Conservation (phyloP, 2,888 invertebrate species). For the Campaea margaritaria region DNA sequence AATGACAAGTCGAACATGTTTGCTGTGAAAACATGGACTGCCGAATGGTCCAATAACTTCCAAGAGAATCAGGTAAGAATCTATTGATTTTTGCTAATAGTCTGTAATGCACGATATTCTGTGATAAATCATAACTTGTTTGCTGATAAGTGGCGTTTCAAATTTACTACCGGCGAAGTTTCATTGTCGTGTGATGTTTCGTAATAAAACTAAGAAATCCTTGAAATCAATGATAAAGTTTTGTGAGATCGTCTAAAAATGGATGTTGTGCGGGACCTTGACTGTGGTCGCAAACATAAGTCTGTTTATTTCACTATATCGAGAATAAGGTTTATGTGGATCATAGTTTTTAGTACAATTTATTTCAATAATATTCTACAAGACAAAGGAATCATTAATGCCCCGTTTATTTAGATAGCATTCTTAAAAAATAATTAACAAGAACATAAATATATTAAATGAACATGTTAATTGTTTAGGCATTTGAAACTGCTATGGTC, state of each 20-base stretch:
- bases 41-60: constrained; percentile 78
- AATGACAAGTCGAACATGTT: constrained; percentile 80
- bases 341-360: too few relatives aligned
- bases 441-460: too few relatives aligned
- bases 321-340: too few relatives aligned
- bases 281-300: neutral
- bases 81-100: constrained; percentile 29
- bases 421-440: too few relatives aligned
- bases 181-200: constrained; percentile 2
- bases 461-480: too few relatives aligned
- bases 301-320: neutral
- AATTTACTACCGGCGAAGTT: neutral
- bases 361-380: too few relatives aligned
- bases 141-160: neutral
- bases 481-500: too few relatives aligned
- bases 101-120: constrained; percentile 6
- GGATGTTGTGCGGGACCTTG: constrained; percentile 42
- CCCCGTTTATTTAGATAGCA: too few relatives aligned
- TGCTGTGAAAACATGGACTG: constrained; percentile 80
- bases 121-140: neutral
- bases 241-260: constrained; percentile 42
- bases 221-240: constrained; percentile 58
- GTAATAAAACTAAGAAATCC: constrained; percentile 44
- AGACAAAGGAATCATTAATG: too few relatives aligned
- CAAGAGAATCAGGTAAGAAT: constrained; percentile 79